Base-by-base conservation (phyloP, 2,797 vertebrate genomes). In the Danio jaintianensis region DNA sequence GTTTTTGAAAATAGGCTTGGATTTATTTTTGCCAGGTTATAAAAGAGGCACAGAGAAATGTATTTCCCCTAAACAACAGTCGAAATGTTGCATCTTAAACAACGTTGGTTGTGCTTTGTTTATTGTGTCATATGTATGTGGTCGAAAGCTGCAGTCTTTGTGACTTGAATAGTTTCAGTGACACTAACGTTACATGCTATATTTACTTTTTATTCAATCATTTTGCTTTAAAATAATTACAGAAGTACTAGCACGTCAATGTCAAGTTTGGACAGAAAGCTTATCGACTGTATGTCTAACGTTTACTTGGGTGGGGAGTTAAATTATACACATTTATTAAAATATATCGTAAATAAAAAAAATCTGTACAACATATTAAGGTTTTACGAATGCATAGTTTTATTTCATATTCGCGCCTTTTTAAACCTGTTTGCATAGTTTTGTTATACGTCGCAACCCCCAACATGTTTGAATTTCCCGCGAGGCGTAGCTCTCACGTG, bases 401-500 rank as follows among this genome's bases (percentile, higher is more conserved):
- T 55, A 5, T 13, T 40, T 18, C 1, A 20, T 13, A 53, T 73
- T 64, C 16, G 82, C 85, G 85, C 82, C 80, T 56, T 86, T 86
- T 71, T 81, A 18, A 15, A 55, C 42, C 67, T 2, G 7, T 4
- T 13, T 40, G 66, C 12, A 11, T 50, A 63, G 38, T 72, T 80
- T 40, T 61, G 53, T 69, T 68, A 62, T 18, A 71, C 20, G 62
- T 52, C 0, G 2, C 67, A 53, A 9, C 77, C 77, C 77, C 67
- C 77, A 43, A 79, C 4, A 13, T 9, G 16, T 73, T 80, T 66
- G 50, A 80, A 80, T 66, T 66, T 58, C 61, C 42, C 69, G 69
- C 40, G 16, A 47, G 50, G 20, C 4, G 18, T 13, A 36, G 5
- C 20, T 9, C 5, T 47, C 22, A 73, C 69, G 61, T 73, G 6